Evolutionary conservation across 2,797 vertebrate species (phyloP).

Genomic region (Morus bassanus): DNA sequence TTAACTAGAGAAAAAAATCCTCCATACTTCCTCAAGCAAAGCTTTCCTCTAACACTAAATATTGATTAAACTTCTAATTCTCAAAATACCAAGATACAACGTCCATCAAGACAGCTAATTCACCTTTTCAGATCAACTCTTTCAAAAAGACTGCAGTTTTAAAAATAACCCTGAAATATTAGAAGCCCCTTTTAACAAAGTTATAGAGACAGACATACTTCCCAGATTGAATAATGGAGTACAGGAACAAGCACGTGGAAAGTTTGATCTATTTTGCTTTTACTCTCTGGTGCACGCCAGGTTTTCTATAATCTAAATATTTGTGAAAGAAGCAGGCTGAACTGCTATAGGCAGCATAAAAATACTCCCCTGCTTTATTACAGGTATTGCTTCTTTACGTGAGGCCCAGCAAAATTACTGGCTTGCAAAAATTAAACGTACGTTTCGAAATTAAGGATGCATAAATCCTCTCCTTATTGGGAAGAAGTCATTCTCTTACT

Average conservation of each 20-base stretch:
- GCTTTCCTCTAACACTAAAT: neutral
- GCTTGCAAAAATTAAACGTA: neutral
- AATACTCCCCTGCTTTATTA: neutral
- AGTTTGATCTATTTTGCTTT: conserved; percentile 49
- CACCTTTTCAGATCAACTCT: neutral
- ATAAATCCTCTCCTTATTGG: conserved; percentile 16
- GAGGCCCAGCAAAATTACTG: neutral
- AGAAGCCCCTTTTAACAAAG: neutral
- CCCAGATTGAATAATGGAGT: conserved; percentile 50
- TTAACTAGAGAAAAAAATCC: neutral
- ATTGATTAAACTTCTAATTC: neutral
- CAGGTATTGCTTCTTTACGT: neutral
- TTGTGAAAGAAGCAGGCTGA: neutral
- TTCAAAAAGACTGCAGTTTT: neutral
- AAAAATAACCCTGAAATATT: neutral
- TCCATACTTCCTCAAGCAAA: neutral
- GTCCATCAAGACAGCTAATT: neutral
- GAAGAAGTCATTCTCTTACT: neutral
- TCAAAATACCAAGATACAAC: neutral
- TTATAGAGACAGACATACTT: conserved; percentile 32
- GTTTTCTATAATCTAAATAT: conserved; percentile 32
- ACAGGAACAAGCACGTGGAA: conserved; percentile 51
- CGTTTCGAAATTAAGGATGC: conserved; percentile 1
- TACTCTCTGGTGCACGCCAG: neutral
- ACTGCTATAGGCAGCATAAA: neutral